Evolutionary conservation across 2,797 vertebrate genomes (phyloP).

Genomic region (Galagoides demidoff): DNA sequence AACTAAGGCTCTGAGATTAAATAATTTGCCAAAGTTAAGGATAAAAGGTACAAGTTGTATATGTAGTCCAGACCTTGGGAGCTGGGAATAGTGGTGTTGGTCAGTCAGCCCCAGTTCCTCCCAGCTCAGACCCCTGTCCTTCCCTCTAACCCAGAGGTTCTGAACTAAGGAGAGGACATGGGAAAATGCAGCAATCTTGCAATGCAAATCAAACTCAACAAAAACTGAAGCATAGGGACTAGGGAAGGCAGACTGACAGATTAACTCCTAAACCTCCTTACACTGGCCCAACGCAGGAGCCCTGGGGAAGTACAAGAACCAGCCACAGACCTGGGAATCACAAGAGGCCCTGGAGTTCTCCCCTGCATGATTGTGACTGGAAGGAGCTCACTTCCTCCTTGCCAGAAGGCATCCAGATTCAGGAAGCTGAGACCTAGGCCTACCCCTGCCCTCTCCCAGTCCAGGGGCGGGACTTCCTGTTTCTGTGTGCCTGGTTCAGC

Average conservation of each 20-base stretch:
- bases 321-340: neutral
- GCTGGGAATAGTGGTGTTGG: neutral
- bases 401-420: neutral
- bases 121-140: neutral
- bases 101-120: neutral
- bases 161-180: neutral
- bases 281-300: neutral
- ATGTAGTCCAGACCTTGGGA: neutral
- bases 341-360: neutral
- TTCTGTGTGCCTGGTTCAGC: constrained; percentile 73
- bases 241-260: neutral
- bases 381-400: neutral
- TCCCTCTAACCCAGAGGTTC: neutral
- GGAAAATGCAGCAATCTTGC: neutral
- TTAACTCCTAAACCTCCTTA: neutral
- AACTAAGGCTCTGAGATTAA: constrained; percentile 3
- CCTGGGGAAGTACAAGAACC: neutral
- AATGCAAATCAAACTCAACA: neutral
- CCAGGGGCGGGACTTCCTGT: constrained; percentile 53
- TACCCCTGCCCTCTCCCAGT: neutral
- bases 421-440: constrained; percentile 33
- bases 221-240: neutral
- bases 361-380: neutral
- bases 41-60: neutral
- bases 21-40: neutral